Evolutionary conservation across 2,797 vertebrate genomes (phyloP).

Genomic region (Pristis pectinata): DNA sequence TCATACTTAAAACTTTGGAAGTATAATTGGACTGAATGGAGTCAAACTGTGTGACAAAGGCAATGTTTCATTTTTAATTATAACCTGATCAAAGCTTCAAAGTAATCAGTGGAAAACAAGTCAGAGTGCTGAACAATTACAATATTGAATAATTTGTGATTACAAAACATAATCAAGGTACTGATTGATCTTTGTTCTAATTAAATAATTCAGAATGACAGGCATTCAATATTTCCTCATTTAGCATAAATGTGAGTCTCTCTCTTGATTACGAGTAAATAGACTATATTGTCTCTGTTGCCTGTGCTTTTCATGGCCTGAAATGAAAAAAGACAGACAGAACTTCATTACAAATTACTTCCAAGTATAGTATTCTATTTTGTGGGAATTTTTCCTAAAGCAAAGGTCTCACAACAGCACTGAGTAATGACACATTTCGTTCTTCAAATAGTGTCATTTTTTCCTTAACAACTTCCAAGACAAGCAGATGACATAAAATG

Average conservation of each 20-base stretch:
- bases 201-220: background rate
- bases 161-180: background rate
- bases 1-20: background rate
- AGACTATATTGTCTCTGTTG: background rate
- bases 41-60: background rate
- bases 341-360: background rate
- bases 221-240: background rate
- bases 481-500: background rate
- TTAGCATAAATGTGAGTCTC: background rate
- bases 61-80: conserved; percentile 14
- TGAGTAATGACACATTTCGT: background rate
- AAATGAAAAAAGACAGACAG: background rate
- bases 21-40: background rate
- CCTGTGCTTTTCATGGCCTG: background rate
- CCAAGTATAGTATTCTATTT: background rate
- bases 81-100: background rate
- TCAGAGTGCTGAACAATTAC: background rate
- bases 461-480: background rate
- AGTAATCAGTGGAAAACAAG: conserved; percentile 25
- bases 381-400: background rate
- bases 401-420: background rate
- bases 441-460: background rate
- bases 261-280: background rate
- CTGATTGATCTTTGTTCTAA: background rate
- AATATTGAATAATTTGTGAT: background rate